These are phyloP conservation scores for Dasyprocta punctata DNA, from an alignment of 2,113 vertebrate species.

Conservation along the genomic window DNA sequence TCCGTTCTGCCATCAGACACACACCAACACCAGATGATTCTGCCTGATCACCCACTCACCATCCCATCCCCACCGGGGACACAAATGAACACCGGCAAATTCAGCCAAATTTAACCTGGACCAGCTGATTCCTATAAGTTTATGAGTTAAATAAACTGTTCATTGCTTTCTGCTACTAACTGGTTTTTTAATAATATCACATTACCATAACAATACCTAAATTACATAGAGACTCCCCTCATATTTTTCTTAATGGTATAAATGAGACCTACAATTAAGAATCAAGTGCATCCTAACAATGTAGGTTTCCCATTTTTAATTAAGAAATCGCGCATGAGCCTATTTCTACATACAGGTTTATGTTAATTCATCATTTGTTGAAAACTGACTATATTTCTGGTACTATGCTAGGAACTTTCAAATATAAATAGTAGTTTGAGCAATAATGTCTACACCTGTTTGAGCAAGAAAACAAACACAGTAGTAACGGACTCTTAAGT, in stretches of 20 bases:
- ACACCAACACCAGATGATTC: background rate
- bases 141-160: background rate
- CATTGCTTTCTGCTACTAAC: background rate
- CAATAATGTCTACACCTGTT: background rate
- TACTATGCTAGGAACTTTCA: background rate
- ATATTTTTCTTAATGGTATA: background rate
- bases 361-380: background rate
- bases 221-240: background rate
- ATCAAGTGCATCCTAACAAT: background rate
- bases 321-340: background rate
- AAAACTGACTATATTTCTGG: background rate
- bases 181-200: background rate
- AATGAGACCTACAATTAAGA: background rate
- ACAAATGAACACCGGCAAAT: background rate
- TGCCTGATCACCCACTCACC: no score
- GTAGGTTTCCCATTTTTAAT: background rate
- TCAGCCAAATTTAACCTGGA: background rate
- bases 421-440: conserved; percentile 17
- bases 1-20: background rate
- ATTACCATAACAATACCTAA: background rate
- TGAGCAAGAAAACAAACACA: conserved; percentile 9
- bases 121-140: background rate
- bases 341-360: conserved; percentile 7
- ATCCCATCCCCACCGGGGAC: background rate
- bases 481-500: background rate